Conservation (phyloP, 2,797 vertebrate genomes). For the Coregonus ussuriensis region DNA sequence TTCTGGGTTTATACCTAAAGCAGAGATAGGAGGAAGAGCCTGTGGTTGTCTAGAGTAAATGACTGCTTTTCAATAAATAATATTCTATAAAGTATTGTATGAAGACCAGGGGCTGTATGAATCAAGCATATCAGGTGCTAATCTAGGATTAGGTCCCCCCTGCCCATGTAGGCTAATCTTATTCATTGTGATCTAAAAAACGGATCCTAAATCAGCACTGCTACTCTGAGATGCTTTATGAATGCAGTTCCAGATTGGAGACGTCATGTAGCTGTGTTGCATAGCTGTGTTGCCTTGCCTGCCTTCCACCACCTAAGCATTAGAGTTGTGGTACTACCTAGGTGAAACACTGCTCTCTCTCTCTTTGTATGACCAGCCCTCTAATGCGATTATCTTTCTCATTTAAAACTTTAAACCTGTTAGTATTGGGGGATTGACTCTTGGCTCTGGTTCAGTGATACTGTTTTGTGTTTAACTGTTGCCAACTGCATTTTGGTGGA, state of each 20-base stretch:
- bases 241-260: not conserved
- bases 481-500: conserved; percentile 46
- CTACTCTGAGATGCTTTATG: not conserved
- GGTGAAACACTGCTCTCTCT: conserved; percentile 64
- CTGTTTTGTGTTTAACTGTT: conserved; percentile 60
- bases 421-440: conserved; percentile 76
- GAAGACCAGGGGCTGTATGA: no score
- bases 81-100: no score
- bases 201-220: not conserved
- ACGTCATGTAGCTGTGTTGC: not conserved
- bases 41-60: not conserved
- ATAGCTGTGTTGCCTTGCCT: no score
- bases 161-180: no score
- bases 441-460: conserved; percentile 65
- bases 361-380: conserved; percentile 55
- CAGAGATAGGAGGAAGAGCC: not conserved
- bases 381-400: conserved; percentile 75
- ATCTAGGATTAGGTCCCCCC: no score
- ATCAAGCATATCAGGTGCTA: no score
- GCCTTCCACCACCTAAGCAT: conserved; percentile 54
- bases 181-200: not conserved
- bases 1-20: not conserved
- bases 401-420: conserved; percentile 78
- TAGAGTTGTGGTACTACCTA: conserved; percentile 51
- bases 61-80: not conserved